These are phyloP conservation scores for Piprites chloris DNA, from an alignment of 2,113 vertebrate genomes.

Conservation along the genomic window DNA sequence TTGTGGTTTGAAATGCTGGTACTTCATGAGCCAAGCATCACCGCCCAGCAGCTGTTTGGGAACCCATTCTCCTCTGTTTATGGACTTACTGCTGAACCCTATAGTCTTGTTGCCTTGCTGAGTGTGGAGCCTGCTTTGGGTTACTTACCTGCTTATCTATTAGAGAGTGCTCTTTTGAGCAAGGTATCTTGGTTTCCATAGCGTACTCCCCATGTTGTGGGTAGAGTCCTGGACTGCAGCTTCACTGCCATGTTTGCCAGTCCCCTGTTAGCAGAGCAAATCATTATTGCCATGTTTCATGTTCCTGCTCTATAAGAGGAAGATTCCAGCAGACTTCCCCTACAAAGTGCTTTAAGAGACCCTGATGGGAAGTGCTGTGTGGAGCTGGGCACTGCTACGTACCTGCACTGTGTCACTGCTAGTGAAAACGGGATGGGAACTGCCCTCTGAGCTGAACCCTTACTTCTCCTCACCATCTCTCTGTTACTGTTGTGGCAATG, in stretches of 20 bases:
- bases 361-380: rapidly evolving
- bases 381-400: background rate
- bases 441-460: background rate
- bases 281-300: background rate
- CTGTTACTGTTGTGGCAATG: background rate
- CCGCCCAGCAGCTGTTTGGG: background rate
- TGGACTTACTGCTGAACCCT: background rate
- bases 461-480: background rate
- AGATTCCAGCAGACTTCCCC: background rate
- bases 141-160: background rate
- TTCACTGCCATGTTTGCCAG: background rate
- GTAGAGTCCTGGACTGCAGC: background rate
- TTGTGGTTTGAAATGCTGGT: background rate
- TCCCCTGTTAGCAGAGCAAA: background rate
- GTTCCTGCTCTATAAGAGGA: background rate
- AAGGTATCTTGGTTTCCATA: background rate
- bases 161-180: background rate
- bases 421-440: background rate
- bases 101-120: background rate
- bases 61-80: background rate
- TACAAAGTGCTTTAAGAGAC: background rate
- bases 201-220: background rate
- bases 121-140: background rate
- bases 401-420: background rate
- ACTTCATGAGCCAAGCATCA: rapidly evolving